phyloP scores from a whole-genome alignment of 2,797 vertebrate genomes.

The Lacerta agilis region DNA sequence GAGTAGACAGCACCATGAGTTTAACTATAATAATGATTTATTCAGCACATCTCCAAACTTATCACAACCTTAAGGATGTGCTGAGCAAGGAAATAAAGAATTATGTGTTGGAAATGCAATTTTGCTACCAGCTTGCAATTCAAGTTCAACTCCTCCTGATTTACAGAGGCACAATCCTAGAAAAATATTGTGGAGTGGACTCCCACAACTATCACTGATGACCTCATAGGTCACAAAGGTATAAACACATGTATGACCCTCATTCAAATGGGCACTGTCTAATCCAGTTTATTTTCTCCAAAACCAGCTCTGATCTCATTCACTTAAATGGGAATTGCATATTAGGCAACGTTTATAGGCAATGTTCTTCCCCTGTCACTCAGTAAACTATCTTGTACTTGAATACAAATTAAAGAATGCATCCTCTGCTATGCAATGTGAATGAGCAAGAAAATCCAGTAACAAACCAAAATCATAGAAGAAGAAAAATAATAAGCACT shows the following conservation, averaged over 20 bases:
- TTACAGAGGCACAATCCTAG: not conserved
- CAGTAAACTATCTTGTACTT: too few relatives aligned
- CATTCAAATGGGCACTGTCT: too few relatives aligned
- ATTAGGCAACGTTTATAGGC: too few relatives aligned
- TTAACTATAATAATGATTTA: not conserved
- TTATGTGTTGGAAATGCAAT: not conserved
- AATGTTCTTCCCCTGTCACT: too few relatives aligned
- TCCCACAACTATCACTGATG: not conserved
- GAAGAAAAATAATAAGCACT: too few relatives aligned
- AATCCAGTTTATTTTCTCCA: too few relatives aligned
- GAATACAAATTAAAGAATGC: too few relatives aligned
- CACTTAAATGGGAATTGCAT: too few relatives aligned
- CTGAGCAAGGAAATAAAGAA: not conserved
- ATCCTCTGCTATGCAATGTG: too few relatives aligned
- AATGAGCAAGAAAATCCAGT: too few relatives aligned
- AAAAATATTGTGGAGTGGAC: not conserved
- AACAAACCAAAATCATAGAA: too few relatives aligned
- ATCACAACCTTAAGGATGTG: not conserved
- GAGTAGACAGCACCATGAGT: not conserved
- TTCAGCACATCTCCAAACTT: not conserved
- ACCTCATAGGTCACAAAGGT: not conserved
- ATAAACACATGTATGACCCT: not conserved
- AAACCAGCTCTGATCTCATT: too few relatives aligned
- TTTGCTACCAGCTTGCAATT: not conserved
- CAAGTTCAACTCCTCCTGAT: not conserved